Evolutionary conservation across 2,113 vertebrate species (phyloP), one percentile per base, ranked within the genome.

Genomic region (Rhinoptilus africanus): DNA sequence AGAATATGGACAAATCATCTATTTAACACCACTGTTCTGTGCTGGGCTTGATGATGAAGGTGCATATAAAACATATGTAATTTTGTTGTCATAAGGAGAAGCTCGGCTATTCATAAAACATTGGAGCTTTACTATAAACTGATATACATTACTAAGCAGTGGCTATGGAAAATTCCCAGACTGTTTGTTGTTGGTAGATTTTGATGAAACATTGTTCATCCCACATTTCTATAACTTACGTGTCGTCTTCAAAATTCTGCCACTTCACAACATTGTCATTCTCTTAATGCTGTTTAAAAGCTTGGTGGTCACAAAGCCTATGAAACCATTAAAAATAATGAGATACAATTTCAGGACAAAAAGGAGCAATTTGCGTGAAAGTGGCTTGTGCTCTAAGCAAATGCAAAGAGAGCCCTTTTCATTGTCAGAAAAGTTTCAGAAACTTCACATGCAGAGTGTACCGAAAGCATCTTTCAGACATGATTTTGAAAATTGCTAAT

Each of bases 401-500:
- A 68, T 22, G 34, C 28, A 69, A 91, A 53, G 27, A 54, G 59
- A 79, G 19, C n/a, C 62, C 21, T 2, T 56, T 86, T 69, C 59
- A 13, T 76, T 84, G 76, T 89, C 87, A 81, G 74, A 75, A 88
- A 85, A 96, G 81, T 96, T 97, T 94, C 43, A 69, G 95, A 73
- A 97, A 83, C 79, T 92, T 93, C 28, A 5, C 71, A 67, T 74
- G 94, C 91, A 92, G 93, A 96, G 74, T 82, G 51, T 78, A 82
- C 73, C 34, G 90, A 94, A 97, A 93, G 47, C 72, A 63, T 75
- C 83, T 91, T 80, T 94, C 93, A 56, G 73, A 71, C 56, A 43
- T 37, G 93, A 93, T 85, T 95, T 95, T 88, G 82, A 93, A 95
- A 97, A 93, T 75, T 93, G 72, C 78, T 94, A 93, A 85, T 96